phyloP scores from a whole-genome alignment of 2,888 invertebrate genomes.

The Rambutsinella grinnellia region DNA sequence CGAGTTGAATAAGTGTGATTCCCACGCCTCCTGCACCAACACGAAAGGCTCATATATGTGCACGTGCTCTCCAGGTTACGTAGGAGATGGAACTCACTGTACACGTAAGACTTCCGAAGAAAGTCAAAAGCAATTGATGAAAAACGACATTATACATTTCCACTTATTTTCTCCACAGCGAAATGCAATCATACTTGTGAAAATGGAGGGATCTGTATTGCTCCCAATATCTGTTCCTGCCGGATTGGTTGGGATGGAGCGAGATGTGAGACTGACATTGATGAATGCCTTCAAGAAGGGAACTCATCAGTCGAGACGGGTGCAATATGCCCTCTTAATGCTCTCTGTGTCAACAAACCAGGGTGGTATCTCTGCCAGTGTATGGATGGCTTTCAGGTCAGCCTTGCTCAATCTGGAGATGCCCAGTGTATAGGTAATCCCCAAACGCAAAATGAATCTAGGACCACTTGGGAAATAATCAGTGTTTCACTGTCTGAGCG shows the following conservation, averaged over 20 bases:
- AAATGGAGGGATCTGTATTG: constrained; percentile 85
- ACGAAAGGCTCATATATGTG: constrained; percentile 86
- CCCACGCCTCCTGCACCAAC: constrained; percentile 83
- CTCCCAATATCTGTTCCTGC: constrained; percentile 84
- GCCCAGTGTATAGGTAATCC: constrained; percentile 64
- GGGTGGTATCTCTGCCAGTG: constrained; percentile 93
- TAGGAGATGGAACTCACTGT: constrained; percentile 84
- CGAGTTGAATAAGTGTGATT: constrained; percentile 79
- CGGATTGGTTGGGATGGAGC: constrained; percentile 84
- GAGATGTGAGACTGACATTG: constrained; percentile 87
- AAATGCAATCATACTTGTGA: constrained; percentile 84
- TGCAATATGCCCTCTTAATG: constrained; percentile 77
- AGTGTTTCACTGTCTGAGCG: background rate
- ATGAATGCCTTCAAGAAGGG: constrained; percentile 81
- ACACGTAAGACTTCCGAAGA: constrained; percentile 76
- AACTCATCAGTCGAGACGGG: constrained; percentile 68
- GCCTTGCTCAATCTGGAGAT: constrained; percentile 63
- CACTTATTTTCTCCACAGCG: no score
- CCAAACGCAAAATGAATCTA: background rate
- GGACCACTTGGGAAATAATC: no score
- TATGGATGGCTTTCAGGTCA: constrained; percentile 78
- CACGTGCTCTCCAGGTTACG: constrained; percentile 79
- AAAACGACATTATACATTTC: no score
- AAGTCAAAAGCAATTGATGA: no score
- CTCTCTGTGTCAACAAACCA: constrained; percentile 87